These are phyloP conservation scores for Rhaphigaster nebulosa DNA, from an alignment of 2,888 invertebrate species.

Conservation along the genomic window DNA sequence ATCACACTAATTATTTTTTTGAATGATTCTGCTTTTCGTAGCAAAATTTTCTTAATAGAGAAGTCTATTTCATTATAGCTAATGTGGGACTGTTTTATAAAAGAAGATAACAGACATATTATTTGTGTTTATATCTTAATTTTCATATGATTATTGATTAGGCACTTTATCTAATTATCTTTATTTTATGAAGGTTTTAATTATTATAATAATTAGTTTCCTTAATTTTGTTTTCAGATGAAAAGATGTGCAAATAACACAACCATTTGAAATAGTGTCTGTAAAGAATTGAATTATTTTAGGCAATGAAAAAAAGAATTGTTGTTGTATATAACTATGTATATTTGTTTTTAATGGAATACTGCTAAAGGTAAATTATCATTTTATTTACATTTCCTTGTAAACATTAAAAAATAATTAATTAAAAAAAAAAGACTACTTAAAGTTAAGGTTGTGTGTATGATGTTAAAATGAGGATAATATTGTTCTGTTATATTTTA, in stretches of 20 bases:
- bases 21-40: too few species aligned
- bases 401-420: neutral
- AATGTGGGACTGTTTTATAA: neutral
- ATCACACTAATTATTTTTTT: too few species aligned
- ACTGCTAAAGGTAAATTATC: neutral
- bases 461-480: neutral
- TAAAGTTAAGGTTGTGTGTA: slow-evolving; percentile 12
- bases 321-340: neutral
- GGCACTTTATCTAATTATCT: neutral
- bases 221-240: neutral
- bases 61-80: neutral
- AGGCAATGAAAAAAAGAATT: neutral
- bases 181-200: neutral
- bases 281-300: neutral
- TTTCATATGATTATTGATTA: neutral
- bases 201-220: neutral
- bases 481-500: neutral
- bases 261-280: neutral
- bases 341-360: slow-evolving; percentile 5
- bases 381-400: neutral
- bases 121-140: neutral
- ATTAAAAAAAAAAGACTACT: slow-evolving; percentile 23
- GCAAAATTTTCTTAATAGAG: too few species aligned
- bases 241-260: neutral
- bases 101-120: neutral